phyloP scores from a whole-genome alignment of 2,797 vertebrate genomes.

The Babyrousa celebensis region DNA sequence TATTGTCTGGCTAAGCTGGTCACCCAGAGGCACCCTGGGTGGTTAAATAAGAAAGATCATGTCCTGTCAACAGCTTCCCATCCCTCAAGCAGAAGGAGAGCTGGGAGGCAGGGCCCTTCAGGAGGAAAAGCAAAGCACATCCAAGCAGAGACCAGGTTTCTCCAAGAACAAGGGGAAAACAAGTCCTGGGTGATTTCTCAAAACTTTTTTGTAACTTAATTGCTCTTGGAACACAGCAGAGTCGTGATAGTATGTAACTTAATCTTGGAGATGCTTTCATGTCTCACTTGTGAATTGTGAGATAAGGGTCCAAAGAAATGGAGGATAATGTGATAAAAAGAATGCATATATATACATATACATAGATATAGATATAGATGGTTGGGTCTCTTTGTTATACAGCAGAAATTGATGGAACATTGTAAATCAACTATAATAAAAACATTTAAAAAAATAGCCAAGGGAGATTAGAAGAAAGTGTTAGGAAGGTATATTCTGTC shows the following conservation, averaged over 20 bases:
- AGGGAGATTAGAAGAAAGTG: not conserved
- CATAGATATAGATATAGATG: too few relatives aligned
- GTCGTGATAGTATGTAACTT: not conserved
- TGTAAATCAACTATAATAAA: too few relatives aligned
- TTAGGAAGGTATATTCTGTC: not conserved
- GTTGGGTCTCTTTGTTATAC: too few relatives aligned
- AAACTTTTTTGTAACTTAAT: not conserved
- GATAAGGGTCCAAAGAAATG: not conserved
- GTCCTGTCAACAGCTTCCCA: not conserved
- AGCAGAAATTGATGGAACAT: too few relatives aligned
- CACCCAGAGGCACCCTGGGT: not conserved
- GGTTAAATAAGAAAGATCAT: constrained; percentile 26
- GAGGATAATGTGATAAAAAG: not conserved
- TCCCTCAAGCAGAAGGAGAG: not conserved
- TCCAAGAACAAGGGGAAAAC: not conserved
- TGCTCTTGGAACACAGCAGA: not conserved
- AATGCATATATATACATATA: too few relatives aligned
- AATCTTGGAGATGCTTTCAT: not conserved
- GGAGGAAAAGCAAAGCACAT: not conserved
- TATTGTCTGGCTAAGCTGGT: not conserved
- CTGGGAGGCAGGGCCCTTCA: not conserved
- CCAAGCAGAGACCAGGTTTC: not conserved
- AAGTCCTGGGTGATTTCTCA: not conserved
- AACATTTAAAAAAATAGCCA: too few relatives aligned
- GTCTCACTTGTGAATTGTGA: not conserved